phyloP scores from a whole-genome alignment of 2,113 vertebrate genomes.

The Chaetura pelagica region DNA sequence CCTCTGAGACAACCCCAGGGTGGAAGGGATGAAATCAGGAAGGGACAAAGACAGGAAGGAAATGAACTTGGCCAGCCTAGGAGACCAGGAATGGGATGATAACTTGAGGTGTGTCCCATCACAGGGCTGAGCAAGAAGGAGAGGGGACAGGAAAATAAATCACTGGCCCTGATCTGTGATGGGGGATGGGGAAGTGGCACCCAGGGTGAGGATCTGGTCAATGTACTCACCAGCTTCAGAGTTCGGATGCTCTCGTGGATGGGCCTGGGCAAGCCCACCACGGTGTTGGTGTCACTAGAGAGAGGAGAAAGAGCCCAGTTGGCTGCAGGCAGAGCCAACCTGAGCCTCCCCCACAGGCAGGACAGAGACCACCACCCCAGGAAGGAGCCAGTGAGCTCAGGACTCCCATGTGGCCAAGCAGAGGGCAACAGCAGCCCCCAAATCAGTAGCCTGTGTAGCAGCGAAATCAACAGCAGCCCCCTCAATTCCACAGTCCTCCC shows the following conservation, averaged over 20 bases:
- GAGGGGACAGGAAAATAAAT: background rate
- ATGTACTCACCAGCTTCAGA: slow-evolving; percentile 87
- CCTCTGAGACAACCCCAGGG: background rate
- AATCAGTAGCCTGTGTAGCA: rapidly evolving
- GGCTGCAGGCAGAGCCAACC: background rate
- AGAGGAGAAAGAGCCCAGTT: slow-evolving; percentile 27
- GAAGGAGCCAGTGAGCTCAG: background rate
- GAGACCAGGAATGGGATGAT: background rate
- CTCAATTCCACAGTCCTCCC: too few relatives aligned
- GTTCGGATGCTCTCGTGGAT: slow-evolving; percentile 98
- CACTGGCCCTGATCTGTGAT: background rate
- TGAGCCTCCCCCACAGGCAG: background rate
- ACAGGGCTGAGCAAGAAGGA: background rate
- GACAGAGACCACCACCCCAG: background rate
- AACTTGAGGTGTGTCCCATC: background rate
- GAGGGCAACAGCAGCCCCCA: background rate
- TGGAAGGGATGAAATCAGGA: background rate
- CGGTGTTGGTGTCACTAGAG: slow-evolving; percentile 92
- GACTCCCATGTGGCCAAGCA: rapidly evolving
- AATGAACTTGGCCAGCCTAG: background rate
- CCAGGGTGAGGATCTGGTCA: background rate
- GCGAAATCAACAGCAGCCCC: too few relatives aligned
- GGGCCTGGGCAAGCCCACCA: slow-evolving; percentile 94
- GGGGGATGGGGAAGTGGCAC: background rate
- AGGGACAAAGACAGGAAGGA: background rate